Base-by-base conservation (phyloP, 2,113 vertebrate species). In the Terrapene triunguis region DNA sequence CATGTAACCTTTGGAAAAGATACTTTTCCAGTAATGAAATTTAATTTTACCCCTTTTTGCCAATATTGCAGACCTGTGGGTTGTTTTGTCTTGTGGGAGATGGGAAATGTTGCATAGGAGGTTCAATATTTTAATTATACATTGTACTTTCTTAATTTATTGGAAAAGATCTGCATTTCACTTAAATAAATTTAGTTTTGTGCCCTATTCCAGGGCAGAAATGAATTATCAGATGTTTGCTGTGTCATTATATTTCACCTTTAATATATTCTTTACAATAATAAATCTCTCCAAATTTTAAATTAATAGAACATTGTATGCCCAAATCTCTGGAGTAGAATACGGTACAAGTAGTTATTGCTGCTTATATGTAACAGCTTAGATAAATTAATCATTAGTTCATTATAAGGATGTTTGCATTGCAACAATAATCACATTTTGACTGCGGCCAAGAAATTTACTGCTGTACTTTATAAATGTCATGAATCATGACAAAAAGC, bases 171-270 rank as follows among this genome's bases (percentile, higher is more conserved):
- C 84, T 93, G 16, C 82, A 78, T 72, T 84, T 89, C 6, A 79
- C 84, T 95, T 96, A 84, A 95, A 72, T 4, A 3, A 11, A 91
- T 89, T 89, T 94, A 94, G 19, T 38, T 94, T 97, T 96, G 42
- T 81, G 65, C 88, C 94, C 72, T 85, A 42, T 48, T 96, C 62
- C 59, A 13, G 51, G 35, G 13, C 48, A 22, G 54, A 69, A 90
- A 55, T 54, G 53, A 84, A 91, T 93, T 55, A 12, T 59, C 79
- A 83, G 24, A 29, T 80, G 79, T 91, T 54, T 85, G 42, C 69
- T 96, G 48, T 80, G 27, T 91, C 94, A 90, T 76, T 88, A 53
- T 85, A 62, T 89, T 94, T 92, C 57, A 54, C 50, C 25, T 53
- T 8, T 80, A 95, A 84, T 82, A 94, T 89, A 69, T 81, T 42